Conservation (phyloP, 2,797 vertebrate species). For the Hypotaenidia philippensis region DNA sequence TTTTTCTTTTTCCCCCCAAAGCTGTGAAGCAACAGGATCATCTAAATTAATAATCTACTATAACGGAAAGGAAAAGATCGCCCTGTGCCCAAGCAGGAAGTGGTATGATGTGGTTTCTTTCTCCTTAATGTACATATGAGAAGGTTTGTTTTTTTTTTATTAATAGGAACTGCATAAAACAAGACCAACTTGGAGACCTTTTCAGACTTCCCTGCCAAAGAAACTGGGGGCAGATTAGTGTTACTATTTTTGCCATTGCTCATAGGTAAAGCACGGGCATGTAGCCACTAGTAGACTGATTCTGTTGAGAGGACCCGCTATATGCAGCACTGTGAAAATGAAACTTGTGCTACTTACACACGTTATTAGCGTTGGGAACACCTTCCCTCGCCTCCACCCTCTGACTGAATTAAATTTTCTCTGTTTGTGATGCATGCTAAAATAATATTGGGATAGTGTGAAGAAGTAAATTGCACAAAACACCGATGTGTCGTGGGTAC, state of each 20-base stretch:
- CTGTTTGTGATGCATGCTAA: not conserved
- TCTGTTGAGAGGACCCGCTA: constrained; percentile 1
- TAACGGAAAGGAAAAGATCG: constrained; percentile 49
- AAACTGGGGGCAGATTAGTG: not conserved
- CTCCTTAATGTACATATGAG: not conserved
- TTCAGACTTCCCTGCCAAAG: not conserved
- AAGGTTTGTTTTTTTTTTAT: not conserved
- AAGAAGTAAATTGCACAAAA: not conserved
- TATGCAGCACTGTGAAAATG: not conserved
- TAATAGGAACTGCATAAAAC: not conserved
- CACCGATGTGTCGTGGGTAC: not conserved
- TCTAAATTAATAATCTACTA: constrained; percentile 49
- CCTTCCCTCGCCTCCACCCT: not conserved
- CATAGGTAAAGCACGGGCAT: not conserved
- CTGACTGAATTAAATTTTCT: constrained; percentile 41
- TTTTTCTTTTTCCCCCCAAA: constrained; percentile 12
- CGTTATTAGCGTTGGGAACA: not conserved
- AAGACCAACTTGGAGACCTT: not conserved
- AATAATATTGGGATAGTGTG: not conserved
- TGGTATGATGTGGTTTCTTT: not conserved
- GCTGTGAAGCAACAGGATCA: constrained; percentile 28
- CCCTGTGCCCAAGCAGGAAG: not conserved
- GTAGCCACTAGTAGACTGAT: not conserved
- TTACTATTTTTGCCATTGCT: not conserved
- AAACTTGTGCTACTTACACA: not conserved